A percentile compares a stretch with the other conserved stretches of the same genome.
Conservation (phyloP, 2,113 vertebrate species). For the Sorex araneus region DNA sequence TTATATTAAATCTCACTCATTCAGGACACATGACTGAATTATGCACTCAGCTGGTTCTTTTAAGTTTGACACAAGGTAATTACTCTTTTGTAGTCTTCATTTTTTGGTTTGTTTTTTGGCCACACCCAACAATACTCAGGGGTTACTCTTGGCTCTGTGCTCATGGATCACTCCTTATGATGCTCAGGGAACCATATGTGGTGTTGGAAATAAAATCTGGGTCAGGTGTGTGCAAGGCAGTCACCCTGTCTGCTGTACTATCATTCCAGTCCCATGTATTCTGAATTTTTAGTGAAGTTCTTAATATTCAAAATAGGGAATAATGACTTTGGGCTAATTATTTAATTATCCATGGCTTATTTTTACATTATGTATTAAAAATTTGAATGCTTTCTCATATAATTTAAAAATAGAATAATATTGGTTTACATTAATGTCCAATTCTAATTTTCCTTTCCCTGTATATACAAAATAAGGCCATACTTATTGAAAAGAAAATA, state of each 20-base stretch:
- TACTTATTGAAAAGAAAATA: neutral
- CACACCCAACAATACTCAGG: too few species aligned
- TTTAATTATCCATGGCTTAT: constrained; percentile 47
- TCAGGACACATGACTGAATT: neutral
- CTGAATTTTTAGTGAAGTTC: neutral
- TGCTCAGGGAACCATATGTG: too few species aligned
- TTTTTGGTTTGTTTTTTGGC: too few species aligned
- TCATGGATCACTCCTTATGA: too few species aligned
- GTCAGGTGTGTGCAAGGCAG: too few species aligned
- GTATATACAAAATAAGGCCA: neutral
- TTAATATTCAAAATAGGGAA: neutral
- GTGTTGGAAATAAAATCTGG: too few species aligned
- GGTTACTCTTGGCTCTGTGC: too few species aligned
- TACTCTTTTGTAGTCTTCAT: neutral
- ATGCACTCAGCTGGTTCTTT: neutral
- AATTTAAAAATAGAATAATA: neutral
- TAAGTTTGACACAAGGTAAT: constrained; percentile 8
- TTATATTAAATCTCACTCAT: neutral
- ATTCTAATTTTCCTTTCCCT: neutral
- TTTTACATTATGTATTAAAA: constrained; percentile 5
- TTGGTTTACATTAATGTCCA: neutral
- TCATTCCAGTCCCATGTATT: neutral
- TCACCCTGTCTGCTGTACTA: too few species aligned
- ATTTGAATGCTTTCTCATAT: too few species aligned
- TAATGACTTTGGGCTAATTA: constrained; percentile 26